These are phyloP conservation scores for Vombatus ursinus DNA, from an alignment of 2,113 vertebrate species.

Conservation along the genomic window DNA sequence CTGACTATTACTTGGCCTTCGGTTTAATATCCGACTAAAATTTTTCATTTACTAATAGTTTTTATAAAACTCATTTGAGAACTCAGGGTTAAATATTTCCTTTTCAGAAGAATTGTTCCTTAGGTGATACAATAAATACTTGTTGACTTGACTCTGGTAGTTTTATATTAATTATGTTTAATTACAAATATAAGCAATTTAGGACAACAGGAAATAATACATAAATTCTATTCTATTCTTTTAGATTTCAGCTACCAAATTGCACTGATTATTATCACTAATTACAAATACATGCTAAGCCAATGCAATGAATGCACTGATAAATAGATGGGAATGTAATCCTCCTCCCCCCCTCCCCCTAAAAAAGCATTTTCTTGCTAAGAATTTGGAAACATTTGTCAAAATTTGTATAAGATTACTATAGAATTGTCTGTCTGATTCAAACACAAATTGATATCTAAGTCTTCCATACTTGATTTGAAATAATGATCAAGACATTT, in stretches of 20 bases:
- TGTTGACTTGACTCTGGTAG: neutral
- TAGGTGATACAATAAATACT: neutral
- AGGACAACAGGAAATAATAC: constrained; percentile 3
- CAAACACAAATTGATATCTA: neutral
- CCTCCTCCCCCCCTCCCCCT: neutral
- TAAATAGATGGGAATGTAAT: neutral
- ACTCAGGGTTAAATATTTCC: constrained; percentile 39
- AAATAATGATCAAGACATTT: neutral
- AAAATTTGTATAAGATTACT: constrained; percentile 16
- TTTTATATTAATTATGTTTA: neutral
- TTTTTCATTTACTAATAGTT: constrained; percentile 32
- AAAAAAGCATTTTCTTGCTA: constrained; percentile 24
- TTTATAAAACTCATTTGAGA: constrained; percentile 1
- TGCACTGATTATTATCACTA: constrained; percentile 9
- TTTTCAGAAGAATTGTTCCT: neutral
- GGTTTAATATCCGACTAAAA: neutral
- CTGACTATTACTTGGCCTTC: constrained; percentile 22
- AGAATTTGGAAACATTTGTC: neutral
- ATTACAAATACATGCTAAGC: neutral
- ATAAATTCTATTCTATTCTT: constrained; percentile 17
- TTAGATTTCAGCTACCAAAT: constrained; percentile 54
- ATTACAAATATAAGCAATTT: constrained; percentile 34
- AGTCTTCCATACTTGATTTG: neutral
- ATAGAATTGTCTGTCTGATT: constrained; percentile 21
- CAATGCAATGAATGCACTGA: constrained; percentile 13